A percentile compares a stretch with the other conserved stretches of the same genome.
These are phyloP conservation scores for Panagrolaimus sp. DNA, from an alignment of 1,140 invertebrate genomes.

Conservation along the genomic window DNA sequence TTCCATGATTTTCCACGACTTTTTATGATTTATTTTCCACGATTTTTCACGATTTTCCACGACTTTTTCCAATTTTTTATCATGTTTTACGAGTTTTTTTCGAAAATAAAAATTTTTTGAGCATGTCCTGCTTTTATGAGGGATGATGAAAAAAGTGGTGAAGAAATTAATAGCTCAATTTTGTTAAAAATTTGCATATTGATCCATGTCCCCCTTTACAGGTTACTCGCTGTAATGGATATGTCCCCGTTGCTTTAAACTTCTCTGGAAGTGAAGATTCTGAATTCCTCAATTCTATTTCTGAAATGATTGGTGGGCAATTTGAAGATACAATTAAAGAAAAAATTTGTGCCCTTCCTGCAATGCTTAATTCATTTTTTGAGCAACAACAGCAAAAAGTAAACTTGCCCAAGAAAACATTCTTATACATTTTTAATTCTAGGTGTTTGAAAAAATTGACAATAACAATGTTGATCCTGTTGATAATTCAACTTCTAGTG, in stretches of 20 bases:
- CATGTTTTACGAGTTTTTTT: too few relatives aligned
- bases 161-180: too few relatives aligned
- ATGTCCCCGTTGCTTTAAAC: neutral
- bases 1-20: too few relatives aligned
- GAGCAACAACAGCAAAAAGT: neutral
- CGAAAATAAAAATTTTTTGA: too few relatives aligned
- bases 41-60: too few relatives aligned
- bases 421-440: too few relatives aligned
- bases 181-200: too few relatives aligned
- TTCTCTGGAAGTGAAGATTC: neutral
- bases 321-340: neutral
- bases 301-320: neutral
- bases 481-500: neutral
- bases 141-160: too few relatives aligned
- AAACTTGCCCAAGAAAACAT: too few relatives aligned
- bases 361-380: neutral
- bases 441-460: neutral
- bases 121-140: too few relatives aligned
- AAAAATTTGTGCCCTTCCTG: conserved; percentile 1
- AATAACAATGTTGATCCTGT: neutral
- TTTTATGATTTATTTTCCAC: too few relatives aligned
- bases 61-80: too few relatives aligned
- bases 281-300: neutral
- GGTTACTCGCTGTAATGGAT: neutral
- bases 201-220: neutral